Base-by-base conservation (phyloP, 2,797 vertebrate species). In the Hephaestus fuliginosus region DNA sequence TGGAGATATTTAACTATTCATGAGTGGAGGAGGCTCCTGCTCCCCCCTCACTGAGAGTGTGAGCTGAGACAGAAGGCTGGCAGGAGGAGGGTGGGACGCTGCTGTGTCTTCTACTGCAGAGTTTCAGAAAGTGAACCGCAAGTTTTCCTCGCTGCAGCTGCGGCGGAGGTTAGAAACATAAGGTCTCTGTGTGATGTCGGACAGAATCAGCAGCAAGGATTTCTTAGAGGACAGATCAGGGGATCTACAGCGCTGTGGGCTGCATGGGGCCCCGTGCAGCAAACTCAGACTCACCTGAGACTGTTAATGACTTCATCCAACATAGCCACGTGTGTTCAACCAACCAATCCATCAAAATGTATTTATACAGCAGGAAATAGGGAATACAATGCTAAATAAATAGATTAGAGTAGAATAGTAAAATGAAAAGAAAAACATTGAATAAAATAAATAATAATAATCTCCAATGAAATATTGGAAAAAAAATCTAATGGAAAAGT, bases 91-190 rank as follows among this genome's bases (percentile, higher is more conserved):
- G 78, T 80, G 78, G 75, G 75, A 60, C 7, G 39, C 88, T 81
- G 89, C 90, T 90, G 88, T 18, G 87, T 60, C 85, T 80, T 79
- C 84, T 70, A 58, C 89, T 82, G 85, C 89, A 89, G 89, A 90
- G 79, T 88, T 87, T 87, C 72, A 77, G 81, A 80, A 86, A 86
- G 77, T 79, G 89, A 91, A 93, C 90, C 89, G 85, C 83, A 87
- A 84, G 81, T 87, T 85, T 72, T 79, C 51, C 43, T 78, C 67
- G 82, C 43, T 85, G 81, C 90, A 87, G 88, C 92, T 85, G 89
- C 82, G 74, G 75, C 36, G 67, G 84, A 88, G 83, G 83, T 79
- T 67, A 67, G 72, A 86, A 70, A 82, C 83, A 85, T 81, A 82
- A 78, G 77, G 83, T 83, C 86, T 88, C 89, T 78, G 88, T 64